These are phyloP conservation scores for Zaprionus africanus DNA, from an alignment of 1,140 invertebrate species.

Conservation along the genomic window DNA sequence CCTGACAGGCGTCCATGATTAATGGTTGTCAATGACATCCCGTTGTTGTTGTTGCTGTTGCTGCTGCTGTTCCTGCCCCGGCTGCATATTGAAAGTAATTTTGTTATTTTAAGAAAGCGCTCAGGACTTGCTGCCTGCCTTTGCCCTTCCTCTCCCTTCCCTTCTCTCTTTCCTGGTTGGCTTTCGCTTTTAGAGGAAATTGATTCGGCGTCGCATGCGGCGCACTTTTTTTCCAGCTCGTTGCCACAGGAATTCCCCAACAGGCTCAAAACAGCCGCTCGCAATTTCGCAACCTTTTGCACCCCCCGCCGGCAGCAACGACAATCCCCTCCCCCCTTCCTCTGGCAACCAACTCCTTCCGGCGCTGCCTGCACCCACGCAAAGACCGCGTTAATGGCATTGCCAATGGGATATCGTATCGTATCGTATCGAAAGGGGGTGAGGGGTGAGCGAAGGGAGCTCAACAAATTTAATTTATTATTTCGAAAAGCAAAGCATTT, in stretches of 20 bases:
- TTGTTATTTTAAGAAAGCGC: constrained; percentile 83
- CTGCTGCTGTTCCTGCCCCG: constrained; percentile 32
- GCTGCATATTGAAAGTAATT: constrained; percentile 80
- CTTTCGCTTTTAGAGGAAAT: constrained; percentile 65
- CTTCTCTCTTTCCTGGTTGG: constrained; percentile 12
- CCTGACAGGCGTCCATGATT: constrained; percentile 84
- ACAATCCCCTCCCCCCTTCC: background rate
- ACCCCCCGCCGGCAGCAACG: constrained; percentile 38
- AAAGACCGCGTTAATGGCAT: constrained; percentile 66
- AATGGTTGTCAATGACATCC: constrained; percentile 84
- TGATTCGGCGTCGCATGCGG: constrained; percentile 68
- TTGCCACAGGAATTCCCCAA: constrained; percentile 78
- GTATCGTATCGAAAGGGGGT: constrained; percentile 18
- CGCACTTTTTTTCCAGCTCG: constrained; percentile 66
- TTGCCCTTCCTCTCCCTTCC: background rate
- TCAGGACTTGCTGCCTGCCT: constrained; percentile 29
- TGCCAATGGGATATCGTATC: constrained; percentile 54
- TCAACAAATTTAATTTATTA: constrained; percentile 79
- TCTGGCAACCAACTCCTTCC: background rate
- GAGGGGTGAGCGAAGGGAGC: background rate
- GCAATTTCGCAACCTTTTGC: constrained; percentile 80
- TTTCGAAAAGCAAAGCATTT: constrained; percentile 81
- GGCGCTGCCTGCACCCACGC: constrained; percentile 24
- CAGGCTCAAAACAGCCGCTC: constrained; percentile 38
- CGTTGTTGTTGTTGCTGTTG: constrained; percentile 46